Evolutionary conservation across 2,888 invertebrate genomes (phyloP).

Genomic region (Pandemis corylana): DNA sequence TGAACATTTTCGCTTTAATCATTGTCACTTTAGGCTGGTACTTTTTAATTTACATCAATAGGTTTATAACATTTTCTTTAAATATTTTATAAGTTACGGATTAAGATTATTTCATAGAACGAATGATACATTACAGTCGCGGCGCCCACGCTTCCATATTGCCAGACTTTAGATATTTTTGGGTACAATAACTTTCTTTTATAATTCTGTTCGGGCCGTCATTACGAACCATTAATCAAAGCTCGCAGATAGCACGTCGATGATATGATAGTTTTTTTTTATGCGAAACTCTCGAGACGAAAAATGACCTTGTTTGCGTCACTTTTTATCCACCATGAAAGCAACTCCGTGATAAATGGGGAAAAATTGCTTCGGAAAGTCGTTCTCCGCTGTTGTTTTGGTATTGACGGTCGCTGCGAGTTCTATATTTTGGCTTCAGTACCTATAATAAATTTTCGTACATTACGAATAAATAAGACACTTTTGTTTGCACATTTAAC

Average conservation of each 20-base stretch:
- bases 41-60: too few relatives aligned
- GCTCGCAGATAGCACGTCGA: constrained; percentile 30
- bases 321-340: constrained; percentile 41
- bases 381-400: constrained; percentile 32
- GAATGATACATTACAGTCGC: background rate
- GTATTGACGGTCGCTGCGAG: constrained; percentile 15
- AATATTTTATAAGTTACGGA: background rate
- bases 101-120: background rate
- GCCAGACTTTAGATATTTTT: constrained; percentile 11
- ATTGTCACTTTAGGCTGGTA: too few relatives aligned
- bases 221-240: constrained; percentile 39
- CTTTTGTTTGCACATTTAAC: background rate
- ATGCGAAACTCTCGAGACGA: constrained; percentile 41
- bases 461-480: background rate
- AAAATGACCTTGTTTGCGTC: constrained; percentile 42
- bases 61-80: too few relatives aligned
- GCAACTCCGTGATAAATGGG: constrained; percentile 35
- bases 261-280: constrained; percentile 42
- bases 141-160: background rate
- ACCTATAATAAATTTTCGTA: background rate
- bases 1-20: too few relatives aligned
- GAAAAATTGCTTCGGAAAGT: constrained; percentile 35
- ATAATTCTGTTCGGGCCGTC: constrained; percentile 23
- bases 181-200: constrained; percentile 18
- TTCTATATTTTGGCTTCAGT: constrained; percentile 3